Evolutionary conservation across 2,888 invertebrate species (phyloP), one percentile per base, ranked within the genome.

Genomic region (Ametastegia equiseti): DNA sequence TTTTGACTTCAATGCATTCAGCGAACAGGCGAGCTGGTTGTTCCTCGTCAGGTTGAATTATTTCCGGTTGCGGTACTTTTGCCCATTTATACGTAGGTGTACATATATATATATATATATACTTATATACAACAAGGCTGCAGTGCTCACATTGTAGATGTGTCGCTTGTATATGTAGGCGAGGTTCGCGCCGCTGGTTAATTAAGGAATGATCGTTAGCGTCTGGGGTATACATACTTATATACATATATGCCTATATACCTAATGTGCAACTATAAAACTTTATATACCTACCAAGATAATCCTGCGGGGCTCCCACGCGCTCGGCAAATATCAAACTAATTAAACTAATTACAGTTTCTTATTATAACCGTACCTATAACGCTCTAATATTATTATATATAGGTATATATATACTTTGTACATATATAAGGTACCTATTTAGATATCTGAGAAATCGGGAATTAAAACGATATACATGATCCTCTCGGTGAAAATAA

Each of bases 41-140:
- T 75, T 45, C 83, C 30, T 19, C 60, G 42, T 42, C 47, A 60
- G 85, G 84, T 81, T 86, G 85, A 86, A 87, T 88, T 85, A 85
- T 86, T 88, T 88, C 88, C 88, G 88, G 85, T 88, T 88, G 88
- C 88, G 88, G 88, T 88, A 88, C 87, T 82, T 83, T 65, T 80
- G 67, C 42, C 60, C 83, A 82, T 83, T 78, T 84, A n/a, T n/a
- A 39, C 19, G 36, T 6, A 33, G 19, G n/a, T 36, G 13, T 63
- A 36, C 54, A 23, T 27, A 30, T 57, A 57, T n/a, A n/a, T n/a
- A 9, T 42, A 42, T 42, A 42, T 42, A 42, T 9, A 9, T 42
- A 42, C 42, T 5, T n/a, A n/a, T n/a, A n/a, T n/a, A n/a, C n/a
- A n/a, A n/a, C n/a, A n/a, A n/a, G n/a, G n/a, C n/a, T n/a, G n/a